Evolutionary conservation across 1,140 invertebrate species (phyloP).

Genomic region (Lordiphosa clarofinis): DNA sequence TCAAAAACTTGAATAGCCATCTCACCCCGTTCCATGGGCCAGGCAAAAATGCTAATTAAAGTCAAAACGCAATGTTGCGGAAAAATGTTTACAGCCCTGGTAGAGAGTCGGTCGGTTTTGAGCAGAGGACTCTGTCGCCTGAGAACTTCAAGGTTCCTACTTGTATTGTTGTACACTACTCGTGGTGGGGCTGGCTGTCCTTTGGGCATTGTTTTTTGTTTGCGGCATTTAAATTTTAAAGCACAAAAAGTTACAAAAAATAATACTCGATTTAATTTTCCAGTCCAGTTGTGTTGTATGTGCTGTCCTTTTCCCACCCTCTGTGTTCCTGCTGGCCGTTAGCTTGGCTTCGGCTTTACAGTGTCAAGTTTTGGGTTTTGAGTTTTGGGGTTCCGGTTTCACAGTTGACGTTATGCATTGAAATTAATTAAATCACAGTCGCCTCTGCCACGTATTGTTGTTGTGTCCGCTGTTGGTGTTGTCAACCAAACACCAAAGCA

Average conservation of each 20-base stretch:
- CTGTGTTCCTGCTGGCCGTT: constrained; percentile 2
- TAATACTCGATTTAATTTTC: constrained; percentile 78
- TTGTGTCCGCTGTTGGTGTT: constrained; percentile 20
- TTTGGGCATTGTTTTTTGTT: constrained; percentile 35
- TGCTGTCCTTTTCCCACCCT: constrained; percentile 10
- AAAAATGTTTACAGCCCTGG: constrained; percentile 65
- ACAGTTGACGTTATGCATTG: constrained; percentile 76
- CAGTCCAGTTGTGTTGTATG: constrained; percentile 58
- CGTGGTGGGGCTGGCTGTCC: constrained; percentile 7
- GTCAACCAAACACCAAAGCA: constrained; percentile 49
- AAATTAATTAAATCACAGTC: constrained; percentile 78
- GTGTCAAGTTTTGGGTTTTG: constrained; percentile 31
- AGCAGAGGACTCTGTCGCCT: constrained; percentile 14
- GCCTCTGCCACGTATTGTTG: constrained; percentile 39
- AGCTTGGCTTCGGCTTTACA: constrained; percentile 18
- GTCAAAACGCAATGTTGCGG: constrained; percentile 67
- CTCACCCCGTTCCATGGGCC: not conserved
- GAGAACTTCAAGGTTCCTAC: constrained; percentile 55
- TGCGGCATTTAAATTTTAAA: constrained; percentile 55
- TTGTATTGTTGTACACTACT: constrained; percentile 20
- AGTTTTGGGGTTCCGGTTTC: constrained; percentile 65
- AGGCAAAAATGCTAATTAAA: constrained; percentile 73
- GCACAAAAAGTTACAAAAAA: constrained; percentile 66
- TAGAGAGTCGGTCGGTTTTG: constrained; percentile 4
- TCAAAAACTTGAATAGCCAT: constrained; percentile 9